Evolutionary conservation across 2,888 invertebrate species (phyloP).

Genomic region (Tinea semifulvella): DNA sequence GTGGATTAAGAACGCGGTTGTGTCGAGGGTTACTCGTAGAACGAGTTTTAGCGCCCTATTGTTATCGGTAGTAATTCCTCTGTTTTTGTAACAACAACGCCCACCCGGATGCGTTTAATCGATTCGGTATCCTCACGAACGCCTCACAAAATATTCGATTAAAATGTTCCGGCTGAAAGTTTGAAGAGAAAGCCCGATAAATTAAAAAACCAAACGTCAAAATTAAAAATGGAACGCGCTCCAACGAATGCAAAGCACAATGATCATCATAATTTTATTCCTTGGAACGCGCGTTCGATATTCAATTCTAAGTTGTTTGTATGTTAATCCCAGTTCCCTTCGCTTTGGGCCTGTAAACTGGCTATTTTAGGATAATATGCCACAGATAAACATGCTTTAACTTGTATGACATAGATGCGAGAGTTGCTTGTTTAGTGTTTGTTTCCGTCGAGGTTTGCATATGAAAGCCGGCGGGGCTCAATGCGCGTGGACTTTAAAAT

Average conservation of each 20-base stretch:
- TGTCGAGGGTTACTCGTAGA: conserved; percentile 17
- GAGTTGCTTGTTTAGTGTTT: not conserved
- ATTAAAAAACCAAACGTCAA: not conserved
- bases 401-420: not conserved
- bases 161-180: not conserved
- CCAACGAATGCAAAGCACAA: not conserved
- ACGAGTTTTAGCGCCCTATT: conserved; percentile 19
- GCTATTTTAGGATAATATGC: not conserved
- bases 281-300: conserved; percentile 12
- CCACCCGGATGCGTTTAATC: conserved; percentile 9
- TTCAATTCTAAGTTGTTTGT: conserved; percentile 19
- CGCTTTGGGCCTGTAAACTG: conserved; percentile 1
- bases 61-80: conserved; percentile 5
- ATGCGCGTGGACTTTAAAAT: conserved; percentile 11
- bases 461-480: conserved; percentile 12
- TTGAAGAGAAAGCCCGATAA: not conserved
- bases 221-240: conserved; percentile 11
- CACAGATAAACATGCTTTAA: not conserved
- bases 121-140: too few species aligned
- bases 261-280: conserved; percentile 9
- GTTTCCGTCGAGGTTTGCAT: conserved; percentile 12
- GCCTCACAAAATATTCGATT: too few species aligned
- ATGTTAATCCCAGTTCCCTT: conserved; percentile 17
- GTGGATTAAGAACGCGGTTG: too few species aligned
- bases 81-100: conserved; percentile 8